These are phyloP conservation scores for Diadegma fenestrale DNA, from an alignment of 2,888 invertebrate genomes.

Conservation along the genomic window DNA sequence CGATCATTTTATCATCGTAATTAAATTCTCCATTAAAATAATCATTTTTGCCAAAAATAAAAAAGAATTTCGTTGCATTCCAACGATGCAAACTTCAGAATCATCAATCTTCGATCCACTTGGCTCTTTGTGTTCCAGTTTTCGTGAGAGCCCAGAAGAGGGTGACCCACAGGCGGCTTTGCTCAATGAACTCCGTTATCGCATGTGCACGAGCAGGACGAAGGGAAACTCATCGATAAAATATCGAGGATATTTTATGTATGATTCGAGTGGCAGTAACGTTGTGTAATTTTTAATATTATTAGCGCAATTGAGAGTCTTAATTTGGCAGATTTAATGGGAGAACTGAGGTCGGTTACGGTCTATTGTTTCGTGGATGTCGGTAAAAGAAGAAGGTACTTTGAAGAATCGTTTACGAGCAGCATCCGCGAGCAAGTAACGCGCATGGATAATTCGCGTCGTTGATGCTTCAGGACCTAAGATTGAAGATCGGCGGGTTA, in stretches of 20 bases:
- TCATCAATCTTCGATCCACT: too few species aligned
- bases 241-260: background rate
- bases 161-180: too few species aligned
- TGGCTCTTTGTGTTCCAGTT: too few species aligned
- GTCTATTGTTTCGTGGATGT: background rate
- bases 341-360: background rate
- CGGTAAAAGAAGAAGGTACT: background rate
- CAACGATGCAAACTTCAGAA: too few species aligned
- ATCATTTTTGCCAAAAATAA: too few species aligned
- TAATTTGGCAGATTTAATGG: background rate
- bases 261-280: background rate
- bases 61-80: too few species aligned
- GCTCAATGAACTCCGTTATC: too few species aligned
- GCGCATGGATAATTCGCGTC: slow-evolving; percentile 17
- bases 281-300: background rate
- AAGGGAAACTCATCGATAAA: too few species aligned
- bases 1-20: too few species aligned
- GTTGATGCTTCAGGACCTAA: background rate
- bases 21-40: too few species aligned
- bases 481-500: background rate
- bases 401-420: background rate
- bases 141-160: too few species aligned
- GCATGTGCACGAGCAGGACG: too few species aligned
- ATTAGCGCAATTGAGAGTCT: background rate
- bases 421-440: slow-evolving; percentile 8